Base-by-base conservation (phyloP, 2,888 invertebrate species). In the Ormyrus labotus region DNA sequence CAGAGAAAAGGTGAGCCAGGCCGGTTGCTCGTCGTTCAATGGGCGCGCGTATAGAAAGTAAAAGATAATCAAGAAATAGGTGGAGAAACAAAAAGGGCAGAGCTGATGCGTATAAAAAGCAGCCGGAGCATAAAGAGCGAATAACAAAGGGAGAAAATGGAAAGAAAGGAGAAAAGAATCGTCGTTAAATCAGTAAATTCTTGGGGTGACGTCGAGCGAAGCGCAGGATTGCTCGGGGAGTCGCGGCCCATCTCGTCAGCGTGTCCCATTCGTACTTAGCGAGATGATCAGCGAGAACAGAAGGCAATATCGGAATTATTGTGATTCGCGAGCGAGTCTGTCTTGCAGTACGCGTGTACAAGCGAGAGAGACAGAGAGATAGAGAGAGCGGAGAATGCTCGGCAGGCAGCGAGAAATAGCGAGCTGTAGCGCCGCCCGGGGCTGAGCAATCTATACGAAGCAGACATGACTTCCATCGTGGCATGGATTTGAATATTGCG, bases 241-340 rank as follows among this genome's bases (percentile, higher is more conserved):
- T 58, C 61, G 83, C 81, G 82, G 83, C 82, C 83, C 83, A 84
- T 84, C 84, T 84, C 84, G 82, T 84, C 83, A 83, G 84, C 84
- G 72, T 81, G 84, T 86, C 84, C 83, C 84, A 83, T 78, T 85
- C 83, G 84, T 85, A 89, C 89, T 89, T 89, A 89, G 89, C 85
- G 86, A 86, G 88, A 88, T 89, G 88, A 90, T 90, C 89, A 89
- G 86, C 87, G 82, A 82, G 85, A 87, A 88, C 87, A 86, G 88
- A 84, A 88, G 89, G 90, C 89, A 90, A 90, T 90, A 90, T 90
- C 86, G 89, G 87, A 90, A 90, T 90, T 90, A 90, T 90, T 90
- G 89, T 88, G 89, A 89, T 88, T 88, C 87, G 87, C 83, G 85
- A 84, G 63, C 34, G 34, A 58, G 48, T 53, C 57, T 70, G 60